These are phyloP conservation scores for Magallana nippona DNA, from an alignment of 2,888 invertebrate species.

Conservation along the genomic window DNA sequence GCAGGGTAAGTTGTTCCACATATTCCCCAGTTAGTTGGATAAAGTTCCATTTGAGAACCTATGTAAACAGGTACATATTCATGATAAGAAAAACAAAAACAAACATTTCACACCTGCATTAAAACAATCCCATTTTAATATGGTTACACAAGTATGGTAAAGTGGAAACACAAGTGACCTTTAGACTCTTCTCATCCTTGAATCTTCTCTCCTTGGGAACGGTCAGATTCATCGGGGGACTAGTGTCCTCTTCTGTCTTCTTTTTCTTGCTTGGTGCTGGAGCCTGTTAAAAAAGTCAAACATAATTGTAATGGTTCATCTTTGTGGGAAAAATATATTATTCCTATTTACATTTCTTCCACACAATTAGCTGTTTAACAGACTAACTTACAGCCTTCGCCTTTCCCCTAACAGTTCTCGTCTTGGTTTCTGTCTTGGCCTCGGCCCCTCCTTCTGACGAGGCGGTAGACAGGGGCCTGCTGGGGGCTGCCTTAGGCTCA, in stretches of 20 bases:
- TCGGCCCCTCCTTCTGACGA: slow-evolving; percentile 60
- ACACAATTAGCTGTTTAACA: not conserved
- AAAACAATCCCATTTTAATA: no score
- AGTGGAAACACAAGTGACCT: slow-evolving; percentile 80
- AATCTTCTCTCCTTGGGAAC: slow-evolving; percentile 94
- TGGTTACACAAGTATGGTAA: no score
- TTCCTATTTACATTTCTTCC: not conserved
- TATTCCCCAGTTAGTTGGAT: slow-evolving; percentile 95
- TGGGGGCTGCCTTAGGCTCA: slow-evolving; percentile 59
- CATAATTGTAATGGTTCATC: not conserved
- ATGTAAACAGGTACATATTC: slow-evolving; percentile 41
- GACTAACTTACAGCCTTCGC: slow-evolving; percentile 58
- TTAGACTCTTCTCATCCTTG: slow-evolving; percentile 95
- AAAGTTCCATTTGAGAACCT: slow-evolving; percentile 95
- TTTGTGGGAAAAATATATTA: slow-evolving; percentile 11
- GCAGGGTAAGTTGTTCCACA: slow-evolving; percentile 92
- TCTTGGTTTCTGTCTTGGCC: slow-evolving; percentile 55
- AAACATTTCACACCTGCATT: not conserved
- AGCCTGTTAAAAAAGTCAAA: slow-evolving; percentile 46
- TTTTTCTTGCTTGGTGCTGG: slow-evolving; percentile 83
- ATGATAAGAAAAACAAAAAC: not conserved
- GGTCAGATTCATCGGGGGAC: slow-evolving; percentile 89
- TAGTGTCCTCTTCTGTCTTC: slow-evolving; percentile 90
- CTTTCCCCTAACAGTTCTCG: slow-evolving; percentile 58
- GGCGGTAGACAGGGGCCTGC: slow-evolving; percentile 47